phyloP scores from a whole-genome alignment of 2,888 invertebrate genomes.

The Chalcis sispes region DNA sequence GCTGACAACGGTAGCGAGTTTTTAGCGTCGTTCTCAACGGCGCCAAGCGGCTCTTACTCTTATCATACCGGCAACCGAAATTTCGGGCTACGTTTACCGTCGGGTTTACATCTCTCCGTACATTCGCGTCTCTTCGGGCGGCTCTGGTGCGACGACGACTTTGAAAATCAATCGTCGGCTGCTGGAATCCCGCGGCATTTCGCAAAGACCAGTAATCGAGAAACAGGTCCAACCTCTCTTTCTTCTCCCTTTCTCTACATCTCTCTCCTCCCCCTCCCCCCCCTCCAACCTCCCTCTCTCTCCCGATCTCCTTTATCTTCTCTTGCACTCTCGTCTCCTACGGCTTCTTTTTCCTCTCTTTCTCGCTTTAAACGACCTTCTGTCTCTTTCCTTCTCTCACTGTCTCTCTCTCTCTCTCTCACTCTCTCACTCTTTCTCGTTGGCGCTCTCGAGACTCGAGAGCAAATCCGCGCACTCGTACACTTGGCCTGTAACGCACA shows the following conservation, averaged over 20 bases:
- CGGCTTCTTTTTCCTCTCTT: slow-evolving; percentile 24
- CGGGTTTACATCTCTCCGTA: not conserved
- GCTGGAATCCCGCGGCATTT: slow-evolving; percentile 69
- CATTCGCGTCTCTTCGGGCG: slow-evolving; percentile 1
- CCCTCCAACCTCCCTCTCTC: slow-evolving; percentile 8
- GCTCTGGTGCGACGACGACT: slow-evolving; percentile 28
- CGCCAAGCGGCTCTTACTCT: slow-evolving; percentile 37
- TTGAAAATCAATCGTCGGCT: slow-evolving; percentile 52
- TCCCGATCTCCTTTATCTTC: slow-evolving; percentile 24
- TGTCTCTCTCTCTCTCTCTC: not conserved
- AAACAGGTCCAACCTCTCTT: slow-evolving; percentile 66
- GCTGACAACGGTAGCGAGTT: not conserved
- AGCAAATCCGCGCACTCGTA: no score
- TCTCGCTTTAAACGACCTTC: slow-evolving; percentile 41
- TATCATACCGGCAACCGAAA: slow-evolving; percentile 24
- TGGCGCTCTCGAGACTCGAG: no score
- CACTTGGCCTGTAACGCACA: no score
- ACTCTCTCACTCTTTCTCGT: not conserved
- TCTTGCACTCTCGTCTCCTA: slow-evolving; percentile 20
- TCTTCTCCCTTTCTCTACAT: slow-evolving; percentile 26
- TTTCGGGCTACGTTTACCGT: slow-evolving; percentile 15
- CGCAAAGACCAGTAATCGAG: slow-evolving; percentile 69
- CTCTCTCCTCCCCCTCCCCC: slow-evolving; percentile 32
- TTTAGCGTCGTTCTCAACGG: slow-evolving; percentile 25
- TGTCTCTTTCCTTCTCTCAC: no score